Percentiles rank a stretch among this genome's conserved stretches.
phyloP scores from a whole-genome alignment of 2,113 vertebrate genomes.

The Gymnarchus niloticus region DNA sequence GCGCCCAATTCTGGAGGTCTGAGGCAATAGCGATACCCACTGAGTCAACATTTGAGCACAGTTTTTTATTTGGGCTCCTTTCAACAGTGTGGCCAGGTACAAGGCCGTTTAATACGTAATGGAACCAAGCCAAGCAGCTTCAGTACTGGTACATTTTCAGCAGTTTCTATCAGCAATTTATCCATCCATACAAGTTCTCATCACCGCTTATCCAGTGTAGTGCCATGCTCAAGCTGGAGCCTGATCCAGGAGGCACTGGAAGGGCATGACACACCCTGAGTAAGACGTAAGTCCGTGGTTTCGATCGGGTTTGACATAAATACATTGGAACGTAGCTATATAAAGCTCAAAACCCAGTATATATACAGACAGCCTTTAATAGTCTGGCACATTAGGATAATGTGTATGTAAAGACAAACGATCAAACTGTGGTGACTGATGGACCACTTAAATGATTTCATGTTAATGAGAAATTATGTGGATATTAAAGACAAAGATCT shows the following conservation, averaged over 20 bases:
- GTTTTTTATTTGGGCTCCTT: too few relatives aligned
- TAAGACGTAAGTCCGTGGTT: not conserved
- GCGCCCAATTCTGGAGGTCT: not conserved
- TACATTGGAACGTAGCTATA: not conserved
- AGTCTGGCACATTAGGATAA: not conserved
- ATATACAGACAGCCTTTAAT: not conserved
- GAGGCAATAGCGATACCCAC: not conserved
- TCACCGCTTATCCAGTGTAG: not conserved
- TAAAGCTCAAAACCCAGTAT: not conserved
- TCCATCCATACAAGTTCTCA: not conserved
- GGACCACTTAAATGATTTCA: too few relatives aligned
- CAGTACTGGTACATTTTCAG: not conserved
- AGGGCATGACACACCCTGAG: not conserved
- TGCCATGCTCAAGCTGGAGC: not conserved
- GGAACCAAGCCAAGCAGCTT: too few relatives aligned
- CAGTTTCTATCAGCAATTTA: not conserved
- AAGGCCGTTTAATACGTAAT: too few relatives aligned
- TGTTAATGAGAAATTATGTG: not conserved
- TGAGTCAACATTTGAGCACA: too few relatives aligned
- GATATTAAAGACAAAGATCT: not conserved
- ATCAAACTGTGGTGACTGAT: too few relatives aligned
- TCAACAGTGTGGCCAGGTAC: too few relatives aligned
- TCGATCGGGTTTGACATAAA: not conserved
- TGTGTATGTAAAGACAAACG: not conserved
- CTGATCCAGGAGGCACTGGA: not conserved